Evolutionary conservation across 2,797 vertebrate genomes (phyloP), one percentile per base, ranked within the genome.

Genomic region (Emys orbicularis): DNA sequence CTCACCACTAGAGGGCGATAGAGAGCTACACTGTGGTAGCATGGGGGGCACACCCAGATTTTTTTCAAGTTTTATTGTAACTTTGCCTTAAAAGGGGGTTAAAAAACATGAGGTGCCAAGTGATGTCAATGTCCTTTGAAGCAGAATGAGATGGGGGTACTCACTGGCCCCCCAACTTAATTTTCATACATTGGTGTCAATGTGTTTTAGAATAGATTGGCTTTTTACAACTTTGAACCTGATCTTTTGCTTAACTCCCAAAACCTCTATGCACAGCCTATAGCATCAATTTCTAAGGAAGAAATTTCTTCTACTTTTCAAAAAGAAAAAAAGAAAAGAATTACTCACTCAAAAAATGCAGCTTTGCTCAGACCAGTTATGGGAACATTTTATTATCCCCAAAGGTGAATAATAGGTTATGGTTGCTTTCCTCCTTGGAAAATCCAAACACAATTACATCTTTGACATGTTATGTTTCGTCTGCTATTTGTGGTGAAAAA

Each of bases 131-230:
- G 80, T 83, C 2, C 18, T 57, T 1, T 13, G 37, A 3, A 79
- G 59, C 37, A 72, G 10, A 72, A 72, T 11, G 37, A 41, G 68
- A 41, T 41, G 68, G 19, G 56, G 57, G 49, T 85, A 5, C 1
- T 16, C 89, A 0, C 82, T 11, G 50, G 65, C 23, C 54, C 21
- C 53, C 23, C 8, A 4, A 29, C 27, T 0, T 54, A 29, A 85
- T 10, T 0, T 2, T 0, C 79, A 1, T 11, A 18, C 2, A 74
- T 83, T 88, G 1, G 8, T 3, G 84, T 59, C 83, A 57, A 0
- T 0, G 31, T 3, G 7, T 3, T 7, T 1, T 41, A 41, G 79
- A 53, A 2, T 0, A 61, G 84, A 6, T 0, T 16, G 81, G 41
- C 59, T 50, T 84, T 79, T 34, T 90, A 87, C 49, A 86, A 88